Evolutionary conservation across 2,797 vertebrate genomes (phyloP).

Genomic region (Brachyalestes nurse): DNA sequence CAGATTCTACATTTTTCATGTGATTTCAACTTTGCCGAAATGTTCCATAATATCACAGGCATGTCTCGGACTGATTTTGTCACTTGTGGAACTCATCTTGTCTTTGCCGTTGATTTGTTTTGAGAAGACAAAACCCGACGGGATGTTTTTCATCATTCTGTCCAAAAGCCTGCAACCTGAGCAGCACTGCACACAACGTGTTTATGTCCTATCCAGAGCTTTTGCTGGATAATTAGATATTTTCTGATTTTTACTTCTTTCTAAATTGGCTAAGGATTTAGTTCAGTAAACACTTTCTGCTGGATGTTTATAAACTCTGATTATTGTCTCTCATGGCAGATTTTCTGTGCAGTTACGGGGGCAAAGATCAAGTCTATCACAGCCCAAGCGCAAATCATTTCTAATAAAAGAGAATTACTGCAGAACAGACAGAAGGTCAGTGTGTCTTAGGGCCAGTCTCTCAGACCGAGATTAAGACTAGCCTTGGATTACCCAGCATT

Average conservation of each 20-base stretch:
- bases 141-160: background rate
- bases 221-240: slow-evolving; percentile 25
- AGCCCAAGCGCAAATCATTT: background rate
- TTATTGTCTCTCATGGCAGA: background rate
- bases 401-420: background rate
- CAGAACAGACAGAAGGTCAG: background rate
- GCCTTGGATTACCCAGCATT: no score
- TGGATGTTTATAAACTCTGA: background rate
- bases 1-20: background rate
- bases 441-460: background rate
- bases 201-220: background rate
- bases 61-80: background rate
- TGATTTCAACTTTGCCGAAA: background rate
- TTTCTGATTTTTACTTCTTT: background rate
- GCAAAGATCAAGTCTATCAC: background rate
- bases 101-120: background rate
- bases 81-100: background rate
- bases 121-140: background rate
- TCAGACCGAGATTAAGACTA: no score
- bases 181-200: slow-evolving; percentile 15
- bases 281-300: slow-evolving; percentile 6
- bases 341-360: background rate
- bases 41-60: background rate
- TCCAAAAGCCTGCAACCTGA: background rate
- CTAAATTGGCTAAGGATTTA: slow-evolving; percentile 3